Conservation (phyloP, 2,888 invertebrate genomes). For the Nymphalis urticae region DNA sequence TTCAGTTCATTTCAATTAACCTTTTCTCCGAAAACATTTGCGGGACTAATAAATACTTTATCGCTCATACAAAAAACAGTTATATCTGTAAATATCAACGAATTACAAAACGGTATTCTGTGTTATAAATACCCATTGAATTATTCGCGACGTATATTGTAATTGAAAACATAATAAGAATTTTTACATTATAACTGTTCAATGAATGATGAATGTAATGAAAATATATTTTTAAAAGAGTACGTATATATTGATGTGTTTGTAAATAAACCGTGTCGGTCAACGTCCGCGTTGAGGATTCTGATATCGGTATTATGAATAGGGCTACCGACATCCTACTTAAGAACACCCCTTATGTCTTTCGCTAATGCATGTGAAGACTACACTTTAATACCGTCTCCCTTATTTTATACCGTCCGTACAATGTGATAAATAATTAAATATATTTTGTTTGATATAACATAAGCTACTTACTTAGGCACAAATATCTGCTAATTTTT, state of each 20-base stretch:
- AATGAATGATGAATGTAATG: too few relatives aligned
- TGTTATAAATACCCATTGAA: not conserved
- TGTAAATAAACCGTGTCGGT: constrained; percentile 35
- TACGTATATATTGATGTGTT: constrained; percentile 1
- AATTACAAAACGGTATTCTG: constrained; percentile 9
- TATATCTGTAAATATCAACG: not conserved
- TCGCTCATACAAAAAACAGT: not conserved
- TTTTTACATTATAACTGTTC: not conserved
- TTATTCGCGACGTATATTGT: constrained; percentile 14
- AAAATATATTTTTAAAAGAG: not conserved
- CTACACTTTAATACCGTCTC: too few relatives aligned
- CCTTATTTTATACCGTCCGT: not conserved
- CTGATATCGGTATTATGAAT: constrained; percentile 22
- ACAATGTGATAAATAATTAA: too few relatives aligned
- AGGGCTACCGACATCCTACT: not conserved
- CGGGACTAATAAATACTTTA: not conserved
- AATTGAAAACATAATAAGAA: not conserved
- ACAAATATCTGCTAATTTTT: too few relatives aligned
- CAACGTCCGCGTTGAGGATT: constrained; percentile 32
- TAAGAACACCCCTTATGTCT: not conserved
- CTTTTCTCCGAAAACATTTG: too few relatives aligned
- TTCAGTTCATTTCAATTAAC: too few relatives aligned
- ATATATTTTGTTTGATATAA: too few relatives aligned
- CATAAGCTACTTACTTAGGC: too few relatives aligned
- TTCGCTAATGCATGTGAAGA: too few relatives aligned